These are phyloP conservation scores for Puma concolor DNA, from an alignment of 2,113 vertebrate genomes.

Conservation along the genomic window DNA sequence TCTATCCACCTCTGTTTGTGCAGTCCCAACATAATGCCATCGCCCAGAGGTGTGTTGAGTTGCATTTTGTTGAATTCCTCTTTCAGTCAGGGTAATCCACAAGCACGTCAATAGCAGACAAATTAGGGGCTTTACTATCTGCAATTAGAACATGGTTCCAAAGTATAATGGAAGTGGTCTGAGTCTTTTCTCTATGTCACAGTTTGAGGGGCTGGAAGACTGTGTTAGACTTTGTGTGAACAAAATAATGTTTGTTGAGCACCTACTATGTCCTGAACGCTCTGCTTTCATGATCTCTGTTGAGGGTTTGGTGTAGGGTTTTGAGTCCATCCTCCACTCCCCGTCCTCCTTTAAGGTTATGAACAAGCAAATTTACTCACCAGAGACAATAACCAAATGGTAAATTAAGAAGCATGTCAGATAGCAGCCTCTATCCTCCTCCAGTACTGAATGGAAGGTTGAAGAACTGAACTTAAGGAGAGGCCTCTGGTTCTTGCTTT, in stretches of 20 bases:
- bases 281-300: neutral
- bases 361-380: neutral
- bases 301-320: neutral
- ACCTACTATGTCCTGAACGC: neutral
- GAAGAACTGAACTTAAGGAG: neutral
- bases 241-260: neutral
- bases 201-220: neutral
- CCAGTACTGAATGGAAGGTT: neutral
- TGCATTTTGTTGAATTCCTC: neutral
- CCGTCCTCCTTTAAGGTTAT: neutral
- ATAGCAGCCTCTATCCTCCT: neutral
- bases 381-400: neutral
- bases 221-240: neutral
- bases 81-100: neutral
- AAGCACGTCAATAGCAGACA: neutral
- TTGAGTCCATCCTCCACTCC: neutral
- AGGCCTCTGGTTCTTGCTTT: neutral
- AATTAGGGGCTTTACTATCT: neutral
- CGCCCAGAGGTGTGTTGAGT: neutral
- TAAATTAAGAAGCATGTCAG: neutral
- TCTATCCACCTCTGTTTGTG: neutral
- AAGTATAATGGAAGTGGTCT: neutral
- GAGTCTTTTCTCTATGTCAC: neutral
- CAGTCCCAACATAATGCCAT: neutral
- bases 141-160: neutral